Evolutionary conservation across 2,113 vertebrate species (phyloP).

Genomic region (Vidua macroura): DNA sequence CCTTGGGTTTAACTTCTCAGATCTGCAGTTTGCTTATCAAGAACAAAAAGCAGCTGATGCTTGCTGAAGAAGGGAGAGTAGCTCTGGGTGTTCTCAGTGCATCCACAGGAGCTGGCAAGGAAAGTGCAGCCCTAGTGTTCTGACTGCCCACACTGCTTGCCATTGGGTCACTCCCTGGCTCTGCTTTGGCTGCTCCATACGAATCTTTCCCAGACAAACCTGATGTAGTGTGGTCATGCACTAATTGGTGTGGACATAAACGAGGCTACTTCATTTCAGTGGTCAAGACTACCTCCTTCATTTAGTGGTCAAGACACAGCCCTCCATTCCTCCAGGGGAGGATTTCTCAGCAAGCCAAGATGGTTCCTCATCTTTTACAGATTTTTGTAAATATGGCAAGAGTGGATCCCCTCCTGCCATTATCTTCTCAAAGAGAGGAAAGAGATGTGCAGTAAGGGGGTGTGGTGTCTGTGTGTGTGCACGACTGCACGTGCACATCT

Average conservation of each 20-base stretch:
- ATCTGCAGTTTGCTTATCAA: background rate
- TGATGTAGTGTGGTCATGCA: background rate
- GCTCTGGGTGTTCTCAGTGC: background rate
- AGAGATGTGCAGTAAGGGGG: background rate
- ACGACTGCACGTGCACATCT: background rate
- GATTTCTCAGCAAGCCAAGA: background rate
- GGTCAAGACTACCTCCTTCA: rapidly evolving
- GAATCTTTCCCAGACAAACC: background rate
- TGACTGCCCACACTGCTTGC: background rate
- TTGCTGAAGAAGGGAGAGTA: background rate
- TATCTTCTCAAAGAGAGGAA: background rate
- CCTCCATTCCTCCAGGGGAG: rapidly evolving
- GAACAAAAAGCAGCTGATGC: background rate
- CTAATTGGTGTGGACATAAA: background rate
- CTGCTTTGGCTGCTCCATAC: background rate
- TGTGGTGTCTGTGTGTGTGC: background rate
- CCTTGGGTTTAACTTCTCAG: background rate
- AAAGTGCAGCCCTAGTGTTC: background rate
- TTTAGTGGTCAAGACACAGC: rapidly evolving
- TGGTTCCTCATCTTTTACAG: background rate
- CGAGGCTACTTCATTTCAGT: background rate
- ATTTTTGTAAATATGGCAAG: background rate
- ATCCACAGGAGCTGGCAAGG: rapidly evolving
- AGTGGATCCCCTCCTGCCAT: background rate
- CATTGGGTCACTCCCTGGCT: rapidly evolving